phyloP scores from a whole-genome alignment of 2,888 invertebrate species.

The Hyppa rectilinea region DNA sequence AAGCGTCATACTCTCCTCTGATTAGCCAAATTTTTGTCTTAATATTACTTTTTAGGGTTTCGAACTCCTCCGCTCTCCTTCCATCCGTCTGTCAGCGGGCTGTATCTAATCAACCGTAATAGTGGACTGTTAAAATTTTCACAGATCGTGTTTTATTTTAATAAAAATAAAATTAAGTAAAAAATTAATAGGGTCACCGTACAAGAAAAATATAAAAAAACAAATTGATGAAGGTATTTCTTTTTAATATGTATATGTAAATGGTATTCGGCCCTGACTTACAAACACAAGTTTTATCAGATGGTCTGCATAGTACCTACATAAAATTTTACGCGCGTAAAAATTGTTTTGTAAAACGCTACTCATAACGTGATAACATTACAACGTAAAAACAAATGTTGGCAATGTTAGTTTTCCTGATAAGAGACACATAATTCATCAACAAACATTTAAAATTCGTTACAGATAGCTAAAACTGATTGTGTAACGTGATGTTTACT shows the following conservation, averaged over 20 bases:
- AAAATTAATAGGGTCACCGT: too few species aligned
- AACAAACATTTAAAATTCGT: constrained; percentile 35
- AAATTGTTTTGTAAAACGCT: constrained; percentile 22
- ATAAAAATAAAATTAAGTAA: too few species aligned
- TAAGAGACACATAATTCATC: constrained; percentile 15
- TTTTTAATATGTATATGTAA: too few species aligned
- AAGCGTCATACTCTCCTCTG: not conserved
- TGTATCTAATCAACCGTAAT: too few species aligned
- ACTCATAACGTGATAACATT: constrained; percentile 12
- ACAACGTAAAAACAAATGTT: constrained; percentile 23
- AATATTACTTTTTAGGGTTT: constrained; percentile 7
- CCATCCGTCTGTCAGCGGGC: too few species aligned
- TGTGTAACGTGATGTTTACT: constrained; percentile 27
- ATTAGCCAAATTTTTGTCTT: not conserved
- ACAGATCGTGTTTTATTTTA: too few species aligned
- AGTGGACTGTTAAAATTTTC: too few species aligned
- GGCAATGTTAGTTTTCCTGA: constrained; percentile 27
- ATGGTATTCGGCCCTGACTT: too few species aligned
- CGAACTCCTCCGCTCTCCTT: too few species aligned
- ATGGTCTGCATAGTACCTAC: constrained; percentile 2
- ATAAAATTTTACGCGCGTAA: not conserved
- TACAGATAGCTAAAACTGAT: constrained; percentile 20
- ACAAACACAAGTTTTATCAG: constrained; percentile 8
- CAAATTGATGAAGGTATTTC: too few species aligned
- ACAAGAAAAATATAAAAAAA: too few species aligned